Percentiles rank a stretch among this genome's conserved stretches.
Evolutionary conservation across 1,140 invertebrate species (phyloP).

Genomic region (Zaprionus capensis): DNA sequence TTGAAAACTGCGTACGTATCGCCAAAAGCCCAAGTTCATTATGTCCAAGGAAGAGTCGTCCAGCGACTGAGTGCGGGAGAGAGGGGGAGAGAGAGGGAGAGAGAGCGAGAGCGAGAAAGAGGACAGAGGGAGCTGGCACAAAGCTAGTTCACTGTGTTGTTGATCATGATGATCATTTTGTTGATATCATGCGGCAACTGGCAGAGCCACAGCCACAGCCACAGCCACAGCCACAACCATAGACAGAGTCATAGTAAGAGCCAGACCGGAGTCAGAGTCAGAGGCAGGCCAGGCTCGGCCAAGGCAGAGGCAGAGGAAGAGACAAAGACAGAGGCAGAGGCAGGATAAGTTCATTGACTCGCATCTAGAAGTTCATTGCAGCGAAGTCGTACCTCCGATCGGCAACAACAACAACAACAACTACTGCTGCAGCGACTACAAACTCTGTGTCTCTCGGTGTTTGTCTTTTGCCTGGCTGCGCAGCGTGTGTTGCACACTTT

Average conservation of each 20-base stretch:
- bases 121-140: slow-evolving; percentile 44
- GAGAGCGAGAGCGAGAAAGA: neutral
- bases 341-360: slow-evolving; percentile 81
- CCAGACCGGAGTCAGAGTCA: slow-evolving; percentile 14
- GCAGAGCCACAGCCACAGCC: slow-evolving; percentile 19
- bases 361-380: slow-evolving; percentile 78
- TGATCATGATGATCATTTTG: slow-evolving; percentile 70
- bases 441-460: slow-evolving; percentile 8
- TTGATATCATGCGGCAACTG: slow-evolving; percentile 65
- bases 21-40: slow-evolving; percentile 74
- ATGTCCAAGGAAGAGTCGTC: slow-evolving; percentile 72
- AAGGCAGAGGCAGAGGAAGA: slow-evolving; percentile 14
- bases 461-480: slow-evolving; percentile 63
- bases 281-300: slow-evolving; percentile 7
- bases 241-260: slow-evolving; percentile 1
- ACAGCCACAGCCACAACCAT: neutral
- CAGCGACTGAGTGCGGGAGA: neutral
- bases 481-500: slow-evolving; percentile 81
- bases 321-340: slow-evolving; percentile 22
- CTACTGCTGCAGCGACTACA: slow-evolving; percentile 43
- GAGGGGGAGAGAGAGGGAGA: slow-evolving; percentile 4
- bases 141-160: slow-evolving; percentile 68
- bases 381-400: slow-evolving; percentile 55
- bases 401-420: slow-evolving; percentile 13
- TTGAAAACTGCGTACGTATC: slow-evolving; percentile 78